These are phyloP conservation scores for Pissodes strobi DNA, from an alignment of 1,140 invertebrate species.

Conservation along the genomic window DNA sequence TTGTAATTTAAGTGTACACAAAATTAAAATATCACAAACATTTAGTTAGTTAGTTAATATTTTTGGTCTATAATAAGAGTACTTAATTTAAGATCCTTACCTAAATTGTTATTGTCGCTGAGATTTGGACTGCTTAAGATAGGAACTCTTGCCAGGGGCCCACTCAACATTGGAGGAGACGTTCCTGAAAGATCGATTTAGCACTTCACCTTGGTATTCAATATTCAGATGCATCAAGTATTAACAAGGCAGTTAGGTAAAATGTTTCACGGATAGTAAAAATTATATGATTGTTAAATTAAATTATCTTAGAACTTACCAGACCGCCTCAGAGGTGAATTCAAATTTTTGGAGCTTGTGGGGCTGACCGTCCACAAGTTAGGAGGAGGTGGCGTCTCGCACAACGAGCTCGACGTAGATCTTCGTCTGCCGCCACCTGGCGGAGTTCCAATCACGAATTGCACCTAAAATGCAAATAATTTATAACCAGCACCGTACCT, in stretches of 20 bases:
- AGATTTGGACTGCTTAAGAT: constrained; percentile 60
- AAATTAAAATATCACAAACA: too few relatives aligned
- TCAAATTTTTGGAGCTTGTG: constrained; percentile 60
- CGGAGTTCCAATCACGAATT: constrained; percentile 89
- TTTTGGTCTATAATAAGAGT: too few relatives aligned
- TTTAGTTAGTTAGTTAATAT: too few relatives aligned
- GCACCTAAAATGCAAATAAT: constrained; percentile 62
- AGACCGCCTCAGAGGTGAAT: constrained; percentile 74
- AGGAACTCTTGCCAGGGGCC: constrained; percentile 64
- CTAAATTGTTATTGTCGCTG: constrained; percentile 58
- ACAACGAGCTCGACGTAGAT: constrained; percentile 66
- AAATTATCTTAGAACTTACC: constrained; percentile 56
- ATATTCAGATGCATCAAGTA: too few relatives aligned
- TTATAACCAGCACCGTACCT: too few relatives aligned
- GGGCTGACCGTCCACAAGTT: constrained; percentile 81
- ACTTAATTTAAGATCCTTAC: background rate
- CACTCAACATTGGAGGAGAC: constrained; percentile 71
- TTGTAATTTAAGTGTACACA: too few relatives aligned
- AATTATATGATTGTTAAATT: background rate
- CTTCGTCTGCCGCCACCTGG: constrained; percentile 71
- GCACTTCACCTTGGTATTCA: too few relatives aligned
- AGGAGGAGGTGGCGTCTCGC: constrained; percentile 77
- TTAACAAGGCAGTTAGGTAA: too few relatives aligned
- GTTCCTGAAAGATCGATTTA: too few relatives aligned
- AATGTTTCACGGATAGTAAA: too few relatives aligned